Conservation (phyloP, 2,797 vertebrate genomes). For the Pogonophryne albipinna region DNA sequence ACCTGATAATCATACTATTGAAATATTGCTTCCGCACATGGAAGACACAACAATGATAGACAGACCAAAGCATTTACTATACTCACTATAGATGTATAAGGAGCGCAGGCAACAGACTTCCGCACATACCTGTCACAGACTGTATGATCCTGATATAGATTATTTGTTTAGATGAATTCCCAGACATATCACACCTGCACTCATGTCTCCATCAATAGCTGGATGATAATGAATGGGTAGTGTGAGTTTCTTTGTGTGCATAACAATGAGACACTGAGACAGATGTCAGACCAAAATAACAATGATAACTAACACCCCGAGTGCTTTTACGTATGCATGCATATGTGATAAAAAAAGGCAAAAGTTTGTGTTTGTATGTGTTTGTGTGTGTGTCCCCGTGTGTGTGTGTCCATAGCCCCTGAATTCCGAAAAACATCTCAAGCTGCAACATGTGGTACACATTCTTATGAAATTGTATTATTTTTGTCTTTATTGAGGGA, state of each 20-base stretch:
- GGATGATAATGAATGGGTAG: neutral
- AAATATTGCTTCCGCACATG: neutral
- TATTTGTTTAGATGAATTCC: conserved; percentile 16
- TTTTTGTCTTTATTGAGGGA: neutral
- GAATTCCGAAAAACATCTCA: too few relatives aligned
- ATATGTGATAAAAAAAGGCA: neutral
- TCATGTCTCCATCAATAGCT: conserved; percentile 4
- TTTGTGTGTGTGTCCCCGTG: too few relatives aligned
- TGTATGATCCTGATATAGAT: conserved; percentile 22
- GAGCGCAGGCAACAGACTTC: neutral
- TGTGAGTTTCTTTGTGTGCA: neutral
- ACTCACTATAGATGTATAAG: conserved; percentile 3
- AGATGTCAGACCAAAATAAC: conserved; percentile 22
- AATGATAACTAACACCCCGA: conserved; percentile 5
- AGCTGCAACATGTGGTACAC: neutral
- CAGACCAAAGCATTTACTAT: conserved; percentile 12
- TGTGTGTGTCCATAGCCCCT: too few relatives aligned
- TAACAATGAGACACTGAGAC: conserved; percentile 9
- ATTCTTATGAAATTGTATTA: neutral
- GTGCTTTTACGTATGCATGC: neutral
- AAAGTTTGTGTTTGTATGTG: neutral
- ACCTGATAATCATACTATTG: conserved; percentile 1
- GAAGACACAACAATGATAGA: conserved; percentile 16
- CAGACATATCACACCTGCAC: conserved; percentile 5
- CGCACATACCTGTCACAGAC: neutral